Evolutionary conservation across 2,113 vertebrate genomes (phyloP).

Genomic region (Microtus oregoni): DNA sequence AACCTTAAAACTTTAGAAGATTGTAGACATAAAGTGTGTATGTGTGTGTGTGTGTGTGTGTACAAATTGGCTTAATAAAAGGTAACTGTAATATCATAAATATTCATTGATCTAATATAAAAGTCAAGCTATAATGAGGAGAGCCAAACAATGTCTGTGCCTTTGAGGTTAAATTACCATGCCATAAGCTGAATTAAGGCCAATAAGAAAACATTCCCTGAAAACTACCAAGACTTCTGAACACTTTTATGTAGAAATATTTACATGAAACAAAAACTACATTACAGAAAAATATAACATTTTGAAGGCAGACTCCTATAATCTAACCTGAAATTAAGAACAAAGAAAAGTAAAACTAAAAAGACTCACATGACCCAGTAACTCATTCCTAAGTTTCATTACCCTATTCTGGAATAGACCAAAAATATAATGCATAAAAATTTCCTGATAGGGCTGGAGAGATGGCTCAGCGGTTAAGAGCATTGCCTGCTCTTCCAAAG

Average conservation of each 20-base stretch:
- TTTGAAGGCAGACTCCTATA: background rate
- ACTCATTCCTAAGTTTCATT: background rate
- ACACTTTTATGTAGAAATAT: constrained; percentile 33
- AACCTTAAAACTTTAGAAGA: constrained; percentile 52
- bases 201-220: background rate
- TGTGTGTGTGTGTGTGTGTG: too few relatives aligned
- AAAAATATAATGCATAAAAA: background rate
- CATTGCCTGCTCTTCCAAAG: too few relatives aligned
- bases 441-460: background rate
- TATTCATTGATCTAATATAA: constrained; percentile 31
- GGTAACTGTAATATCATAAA: constrained; percentile 2
- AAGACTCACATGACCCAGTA: background rate
- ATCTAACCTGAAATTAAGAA: constrained; percentile 46
- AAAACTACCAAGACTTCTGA: constrained; percentile 17
- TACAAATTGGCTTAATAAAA: constrained; percentile 20
- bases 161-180: constrained; percentile 41
- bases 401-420: background rate
- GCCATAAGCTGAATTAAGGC: constrained; percentile 24
- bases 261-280: constrained; percentile 40
- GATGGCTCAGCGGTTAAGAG: too few relatives aligned
- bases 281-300: constrained; percentile 37
- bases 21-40: background rate
- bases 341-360: constrained; percentile 17
- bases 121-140: constrained; percentile 39
- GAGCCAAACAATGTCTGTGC: background rate